phyloP scores from a whole-genome alignment of 2,113 vertebrate species.

The Otus sunia region DNA sequence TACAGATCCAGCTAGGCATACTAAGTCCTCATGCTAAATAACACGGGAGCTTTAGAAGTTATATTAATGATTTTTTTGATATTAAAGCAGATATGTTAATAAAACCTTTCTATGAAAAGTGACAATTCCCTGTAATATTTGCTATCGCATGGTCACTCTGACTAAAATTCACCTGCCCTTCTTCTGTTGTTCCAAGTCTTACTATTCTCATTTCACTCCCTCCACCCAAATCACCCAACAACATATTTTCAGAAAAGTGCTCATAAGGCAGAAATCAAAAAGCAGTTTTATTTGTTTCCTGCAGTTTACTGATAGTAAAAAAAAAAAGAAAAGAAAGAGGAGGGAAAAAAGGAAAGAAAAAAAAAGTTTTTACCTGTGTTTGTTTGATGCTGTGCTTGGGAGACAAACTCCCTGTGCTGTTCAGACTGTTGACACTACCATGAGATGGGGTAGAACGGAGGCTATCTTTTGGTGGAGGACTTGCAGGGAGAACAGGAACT shows the following conservation, averaged over 20 bases:
- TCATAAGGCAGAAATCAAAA: not conserved
- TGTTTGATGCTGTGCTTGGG: constrained; percentile 91
- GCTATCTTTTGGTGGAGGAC: constrained; percentile 91
- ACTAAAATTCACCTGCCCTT: not conserved
- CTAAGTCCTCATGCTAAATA: not conserved
- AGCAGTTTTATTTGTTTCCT: not conserved
- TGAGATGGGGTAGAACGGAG: constrained; percentile 94
- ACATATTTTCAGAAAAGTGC: not conserved
- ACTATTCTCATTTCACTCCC: not conserved
- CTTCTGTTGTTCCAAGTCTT: not conserved
- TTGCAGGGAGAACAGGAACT: constrained; percentile 86
- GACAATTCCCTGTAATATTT: not conserved
- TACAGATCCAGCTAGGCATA: not conserved
- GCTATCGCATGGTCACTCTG: not conserved
- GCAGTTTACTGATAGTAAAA: not conserved
- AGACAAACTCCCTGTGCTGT: constrained; percentile 90
- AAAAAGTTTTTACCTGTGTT: constrained; percentile 73
- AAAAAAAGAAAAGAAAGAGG: too few species aligned
- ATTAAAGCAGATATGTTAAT: not conserved
- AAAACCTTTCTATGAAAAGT: not conserved
- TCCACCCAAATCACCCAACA: not conserved
- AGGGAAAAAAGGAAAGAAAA: too few species aligned
- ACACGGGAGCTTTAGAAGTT: not conserved
- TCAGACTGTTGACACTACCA: constrained; percentile 90
- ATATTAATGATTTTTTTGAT: not conserved